Conservation (phyloP, 2,797 vertebrate species). For the Peromyscus melanophrys region DNA sequence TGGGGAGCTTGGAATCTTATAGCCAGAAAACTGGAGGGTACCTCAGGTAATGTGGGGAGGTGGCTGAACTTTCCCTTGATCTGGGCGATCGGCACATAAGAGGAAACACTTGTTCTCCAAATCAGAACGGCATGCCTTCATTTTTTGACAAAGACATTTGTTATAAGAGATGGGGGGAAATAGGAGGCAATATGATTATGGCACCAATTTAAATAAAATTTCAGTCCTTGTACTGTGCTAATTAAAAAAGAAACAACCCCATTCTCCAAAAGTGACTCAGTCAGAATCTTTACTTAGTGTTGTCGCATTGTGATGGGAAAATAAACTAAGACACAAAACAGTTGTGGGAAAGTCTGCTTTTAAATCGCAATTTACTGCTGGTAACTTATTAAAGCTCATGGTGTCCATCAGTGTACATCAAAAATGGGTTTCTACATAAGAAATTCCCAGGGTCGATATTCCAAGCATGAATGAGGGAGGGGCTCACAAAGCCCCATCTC, state of each 20-base stretch:
- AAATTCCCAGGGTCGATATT: not conserved
- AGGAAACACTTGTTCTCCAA: slow-evolving; percentile 65
- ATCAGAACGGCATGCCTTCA: not conserved
- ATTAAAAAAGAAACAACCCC: slow-evolving; percentile 11
- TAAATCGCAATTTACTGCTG: not conserved
- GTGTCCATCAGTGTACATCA: not conserved
- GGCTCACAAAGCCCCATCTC: not conserved
- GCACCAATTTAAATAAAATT: slow-evolving; percentile 45
- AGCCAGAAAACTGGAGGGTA: slow-evolving; percentile 6
- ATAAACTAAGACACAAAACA: slow-evolving; percentile 1
- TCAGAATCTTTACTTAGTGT: slow-evolving; percentile 9
- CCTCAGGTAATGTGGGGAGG: not conserved
- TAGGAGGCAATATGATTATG: slow-evolving; percentile 28
- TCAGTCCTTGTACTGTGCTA: not conserved
- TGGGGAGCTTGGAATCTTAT: not conserved
- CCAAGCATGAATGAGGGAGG: not conserved
- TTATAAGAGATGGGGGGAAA: not conserved
- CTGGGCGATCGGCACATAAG: slow-evolving; percentile 15
- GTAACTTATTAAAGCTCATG: not conserved
- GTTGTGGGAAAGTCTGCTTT: not conserved
- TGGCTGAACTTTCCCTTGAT: slow-evolving; percentile 10
- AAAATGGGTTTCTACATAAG: not conserved
- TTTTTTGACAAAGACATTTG: slow-evolving; percentile 53
- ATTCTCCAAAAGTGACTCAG: slow-evolving; percentile 11
- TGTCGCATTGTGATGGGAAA: not conserved